A percentile compares a stretch with the other conserved stretches of the same genome.
Evolutionary conservation across 2,888 invertebrate genomes (phyloP).

Genomic region (Coelinius sp.): DNA sequence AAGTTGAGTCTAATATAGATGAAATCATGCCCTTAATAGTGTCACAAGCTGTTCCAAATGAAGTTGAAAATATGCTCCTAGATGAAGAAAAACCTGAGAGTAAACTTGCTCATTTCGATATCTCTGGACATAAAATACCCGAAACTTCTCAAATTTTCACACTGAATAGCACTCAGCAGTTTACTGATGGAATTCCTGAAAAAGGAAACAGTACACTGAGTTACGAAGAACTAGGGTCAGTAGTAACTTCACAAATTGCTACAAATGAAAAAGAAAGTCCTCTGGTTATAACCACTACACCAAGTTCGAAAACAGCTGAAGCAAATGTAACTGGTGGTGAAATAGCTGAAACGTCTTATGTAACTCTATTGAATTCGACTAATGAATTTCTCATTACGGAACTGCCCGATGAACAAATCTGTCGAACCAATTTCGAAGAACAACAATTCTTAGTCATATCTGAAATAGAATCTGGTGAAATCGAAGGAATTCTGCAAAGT

Average conservation of each 20-base stretch:
- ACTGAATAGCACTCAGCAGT: conserved; percentile 40
- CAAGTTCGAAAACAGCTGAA: conserved; percentile 55
- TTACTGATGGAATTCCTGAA: conserved; percentile 41
- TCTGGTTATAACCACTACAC: conserved; percentile 47
- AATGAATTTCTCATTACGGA: conserved; percentile 43
- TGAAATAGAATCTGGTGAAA: conserved; percentile 54
- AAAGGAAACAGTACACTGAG: conserved; percentile 45
- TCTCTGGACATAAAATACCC: conserved; percentile 62
- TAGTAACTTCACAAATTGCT: conserved; percentile 53
- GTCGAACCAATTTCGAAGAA: conserved; percentile 43
- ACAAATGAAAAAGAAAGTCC: conserved; percentile 55
- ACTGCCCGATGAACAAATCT: conserved; percentile 48
- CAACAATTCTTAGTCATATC: conserved; percentile 52
- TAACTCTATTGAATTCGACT: conserved; percentile 52
- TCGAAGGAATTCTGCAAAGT: conserved; percentile 47
- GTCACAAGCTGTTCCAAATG: conserved; percentile 54
- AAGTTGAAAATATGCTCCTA: conserved; percentile 53
- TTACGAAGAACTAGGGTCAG: conserved; percentile 52
- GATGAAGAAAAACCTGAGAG: conserved; percentile 52
- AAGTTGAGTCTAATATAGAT: conserved; percentile 56
- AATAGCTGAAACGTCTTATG: conserved; percentile 65
- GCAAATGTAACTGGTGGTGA: conserved; percentile 62
- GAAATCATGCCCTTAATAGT: conserved; percentile 54
- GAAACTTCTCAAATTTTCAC: conserved; percentile 54
- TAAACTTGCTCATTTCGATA: conserved; percentile 62